A percentile compares a stretch with the other conserved stretches of the same genome.
These are phyloP conservation scores for Magallana angulata DNA, from an alignment of 1,140 invertebrate genomes.

Conservation along the genomic window DNA sequence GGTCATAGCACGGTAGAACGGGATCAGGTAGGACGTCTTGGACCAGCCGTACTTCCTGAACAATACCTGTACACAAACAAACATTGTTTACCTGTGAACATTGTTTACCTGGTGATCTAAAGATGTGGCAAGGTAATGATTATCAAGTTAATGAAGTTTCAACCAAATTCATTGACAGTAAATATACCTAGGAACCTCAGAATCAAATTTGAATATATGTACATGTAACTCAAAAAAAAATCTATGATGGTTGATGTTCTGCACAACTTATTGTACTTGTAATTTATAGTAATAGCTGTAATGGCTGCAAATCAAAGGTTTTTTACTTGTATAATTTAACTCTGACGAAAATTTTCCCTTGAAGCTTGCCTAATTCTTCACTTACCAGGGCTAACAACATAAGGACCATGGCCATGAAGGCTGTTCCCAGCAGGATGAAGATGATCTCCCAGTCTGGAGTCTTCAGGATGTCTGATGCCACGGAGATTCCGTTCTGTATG, in stretches of 20 bases:
- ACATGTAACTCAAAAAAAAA: no score
- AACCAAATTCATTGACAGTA: no score
- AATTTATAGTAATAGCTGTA: no score
- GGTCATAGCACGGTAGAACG: slow-evolving; percentile 71
- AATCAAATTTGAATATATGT: no score
- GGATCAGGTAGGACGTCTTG: slow-evolving; percentile 71
- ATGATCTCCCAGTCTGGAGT: slow-evolving; percentile 77
- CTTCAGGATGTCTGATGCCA: slow-evolving; percentile 73
- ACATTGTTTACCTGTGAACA: background rate
- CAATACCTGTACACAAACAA: slow-evolving; percentile 67
- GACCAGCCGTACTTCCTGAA: slow-evolving; percentile 77
- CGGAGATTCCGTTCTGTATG: slow-evolving; percentile 71
- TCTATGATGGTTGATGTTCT: no score
- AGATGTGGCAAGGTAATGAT: no score
- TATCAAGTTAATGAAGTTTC: no score
- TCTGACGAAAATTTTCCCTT: no score
- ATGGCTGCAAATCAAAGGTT: background rate
- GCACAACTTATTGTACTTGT: no score
- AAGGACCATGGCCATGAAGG: slow-evolving; percentile 72
- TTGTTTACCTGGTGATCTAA: no score
- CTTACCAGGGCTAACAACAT: slow-evolving; percentile 74
- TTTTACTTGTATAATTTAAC: background rate
- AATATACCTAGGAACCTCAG: no score
- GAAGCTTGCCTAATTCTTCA: background rate
- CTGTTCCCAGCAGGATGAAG: slow-evolving; percentile 70